Percentiles rank a stretch among this genome's conserved stretches.
phyloP scores from a whole-genome alignment of 2,113 vertebrate species.

The Anser cygnoides region DNA sequence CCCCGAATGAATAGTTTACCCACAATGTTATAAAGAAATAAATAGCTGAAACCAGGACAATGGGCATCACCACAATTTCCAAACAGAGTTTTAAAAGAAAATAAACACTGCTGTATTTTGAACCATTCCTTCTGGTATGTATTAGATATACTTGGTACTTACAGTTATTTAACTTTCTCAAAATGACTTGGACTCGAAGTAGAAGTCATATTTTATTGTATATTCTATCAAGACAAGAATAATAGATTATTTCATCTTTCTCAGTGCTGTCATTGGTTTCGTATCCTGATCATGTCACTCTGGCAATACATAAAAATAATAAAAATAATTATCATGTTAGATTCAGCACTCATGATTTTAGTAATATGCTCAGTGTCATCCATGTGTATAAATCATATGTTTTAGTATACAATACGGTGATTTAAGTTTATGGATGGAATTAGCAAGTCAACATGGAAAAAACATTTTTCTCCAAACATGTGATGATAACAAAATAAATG shows the following conservation, averaged over 20 bases:
- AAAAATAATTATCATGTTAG: background rate
- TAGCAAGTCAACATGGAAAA: background rate
- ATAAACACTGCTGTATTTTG: background rate
- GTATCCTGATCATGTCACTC: background rate
- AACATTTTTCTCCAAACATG: accelerated
- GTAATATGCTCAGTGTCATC: background rate
- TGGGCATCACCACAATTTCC: background rate
- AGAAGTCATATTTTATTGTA: background rate
- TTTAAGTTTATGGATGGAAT: background rate
- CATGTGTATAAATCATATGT: background rate
- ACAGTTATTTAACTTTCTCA: background rate
- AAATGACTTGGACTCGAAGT: background rate
- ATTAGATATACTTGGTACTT: background rate
- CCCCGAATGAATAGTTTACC: background rate
- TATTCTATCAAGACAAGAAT: background rate
- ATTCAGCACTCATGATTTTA: background rate
- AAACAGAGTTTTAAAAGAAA: background rate
- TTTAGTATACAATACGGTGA: background rate
- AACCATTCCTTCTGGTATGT: background rate
- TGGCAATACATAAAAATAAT: background rate
- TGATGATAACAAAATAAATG: background rate
- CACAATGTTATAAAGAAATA: background rate
- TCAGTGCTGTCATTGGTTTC: background rate
- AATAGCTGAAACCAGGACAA: background rate
- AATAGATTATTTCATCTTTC: background rate